These are phyloP conservation scores for Drosophila eohydei DNA, from an alignment of 2,888 invertebrate species.

Conservation along the genomic window DNA sequence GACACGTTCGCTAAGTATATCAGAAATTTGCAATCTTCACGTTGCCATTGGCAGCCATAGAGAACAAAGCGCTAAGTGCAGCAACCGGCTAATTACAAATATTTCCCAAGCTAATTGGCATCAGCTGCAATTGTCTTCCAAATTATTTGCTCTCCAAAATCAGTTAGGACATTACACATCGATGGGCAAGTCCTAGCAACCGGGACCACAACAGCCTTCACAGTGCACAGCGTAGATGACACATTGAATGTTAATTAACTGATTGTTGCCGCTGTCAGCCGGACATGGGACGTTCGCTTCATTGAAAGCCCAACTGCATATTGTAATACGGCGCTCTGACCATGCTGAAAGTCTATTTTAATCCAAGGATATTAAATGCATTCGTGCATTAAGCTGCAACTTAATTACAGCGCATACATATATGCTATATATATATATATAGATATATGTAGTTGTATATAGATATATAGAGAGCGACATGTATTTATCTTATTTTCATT, in stretches of 20 bases:
- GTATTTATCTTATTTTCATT: conserved; percentile 37
- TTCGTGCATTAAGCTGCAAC: conserved; percentile 55
- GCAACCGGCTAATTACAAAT: not conserved
- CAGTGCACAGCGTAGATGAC: not conserved
- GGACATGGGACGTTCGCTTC: not conserved
- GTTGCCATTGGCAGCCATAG: not conserved
- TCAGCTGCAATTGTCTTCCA: not conserved
- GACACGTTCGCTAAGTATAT: conserved; percentile 28
- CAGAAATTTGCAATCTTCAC: not conserved
- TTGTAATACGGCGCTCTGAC: not conserved
- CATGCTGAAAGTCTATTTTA: conserved; percentile 17
- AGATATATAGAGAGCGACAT: not conserved
- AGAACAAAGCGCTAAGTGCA: not conserved
- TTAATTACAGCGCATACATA: conserved; percentile 35
- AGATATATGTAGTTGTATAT: not conserved
- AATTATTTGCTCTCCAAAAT: not conserved
- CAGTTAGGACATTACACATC: not conserved
- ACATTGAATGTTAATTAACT: conserved; percentile 36
- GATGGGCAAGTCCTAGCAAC: not conserved
- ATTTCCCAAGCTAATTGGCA: not conserved
- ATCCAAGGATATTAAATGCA: conserved; percentile 53
- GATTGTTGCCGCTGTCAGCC: conserved; percentile 13
- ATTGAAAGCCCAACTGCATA: conserved; percentile 1
- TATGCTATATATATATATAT: not conserved
- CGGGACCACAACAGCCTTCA: not conserved